phyloP scores from a whole-genome alignment of 2,113 vertebrate species.

The Zingel zingel region DNA sequence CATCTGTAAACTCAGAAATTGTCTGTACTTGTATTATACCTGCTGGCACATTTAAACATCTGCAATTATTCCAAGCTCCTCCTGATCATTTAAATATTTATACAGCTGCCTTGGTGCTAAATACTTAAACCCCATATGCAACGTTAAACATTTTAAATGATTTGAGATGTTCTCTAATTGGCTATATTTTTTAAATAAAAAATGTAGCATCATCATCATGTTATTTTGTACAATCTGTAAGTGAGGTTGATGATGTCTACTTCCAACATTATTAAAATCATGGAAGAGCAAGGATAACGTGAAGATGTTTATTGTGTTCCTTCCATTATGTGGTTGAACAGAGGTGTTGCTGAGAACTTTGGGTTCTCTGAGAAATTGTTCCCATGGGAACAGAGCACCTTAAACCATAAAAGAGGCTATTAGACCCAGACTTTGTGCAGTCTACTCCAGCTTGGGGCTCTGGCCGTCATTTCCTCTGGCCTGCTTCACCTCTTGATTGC shows the following conservation, averaged over 20 bases:
- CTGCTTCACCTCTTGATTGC: slow-evolving; percentile 21
- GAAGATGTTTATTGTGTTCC: not conserved
- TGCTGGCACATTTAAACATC: not conserved
- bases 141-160: not conserved
- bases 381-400: slow-evolving; percentile 29
- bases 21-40: not conserved
- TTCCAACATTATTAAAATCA: not conserved
- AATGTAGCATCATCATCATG: not conserved
- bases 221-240: not conserved
- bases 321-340: too few relatives aligned
- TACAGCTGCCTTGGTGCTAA: not conserved
- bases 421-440: slow-evolving; percentile 31
- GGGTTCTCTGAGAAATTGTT: slow-evolving; percentile 23
- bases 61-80: not conserved
- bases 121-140: not conserved
- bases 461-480: slow-evolving; percentile 29
- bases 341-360: slow-evolving; percentile 28
- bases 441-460: slow-evolving; percentile 8
- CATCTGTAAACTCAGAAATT: not conserved
- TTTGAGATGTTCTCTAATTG: not conserved
- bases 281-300: not conserved
- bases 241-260: not conserved
- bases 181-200: not conserved
- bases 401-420: slow-evolving; percentile 42
- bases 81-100: not conserved